A percentile compares a stretch with the other conserved stretches of the same genome.
phyloP scores from a whole-genome alignment of 2,888 invertebrate species.

The Unio pictorum region DNA sequence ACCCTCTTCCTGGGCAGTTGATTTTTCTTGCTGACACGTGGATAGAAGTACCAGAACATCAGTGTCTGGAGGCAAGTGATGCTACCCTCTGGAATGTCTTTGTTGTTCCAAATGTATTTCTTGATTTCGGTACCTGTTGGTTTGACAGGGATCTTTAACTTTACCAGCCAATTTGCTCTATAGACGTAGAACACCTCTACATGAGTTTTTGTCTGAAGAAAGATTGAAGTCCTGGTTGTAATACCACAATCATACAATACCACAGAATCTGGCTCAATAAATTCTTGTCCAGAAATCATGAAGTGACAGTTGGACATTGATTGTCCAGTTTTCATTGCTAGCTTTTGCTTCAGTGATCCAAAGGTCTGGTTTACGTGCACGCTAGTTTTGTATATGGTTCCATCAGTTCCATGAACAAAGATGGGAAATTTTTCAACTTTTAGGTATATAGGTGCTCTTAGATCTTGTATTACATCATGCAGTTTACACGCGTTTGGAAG shows the following conservation, averaged over 20 bases:
- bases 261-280: constrained; percentile 32
- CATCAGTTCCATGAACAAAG: constrained; percentile 53
- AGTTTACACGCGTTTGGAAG: constrained; percentile 44
- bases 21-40: constrained; percentile 27
- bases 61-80: constrained; percentile 57
- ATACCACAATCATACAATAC: constrained; percentile 50
- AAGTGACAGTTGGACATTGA: constrained; percentile 44
- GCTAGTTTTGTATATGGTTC: constrained; percentile 57
- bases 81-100: constrained; percentile 50
- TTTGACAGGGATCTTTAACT: constrained; percentile 43
- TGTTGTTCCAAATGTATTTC: constrained; percentile 46
- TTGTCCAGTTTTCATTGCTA: constrained; percentile 55
- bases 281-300: constrained; percentile 50
- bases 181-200: constrained; percentile 46
- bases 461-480: constrained; percentile 46
- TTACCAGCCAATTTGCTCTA: constrained; percentile 48
- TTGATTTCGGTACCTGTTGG: constrained; percentile 47
- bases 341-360: constrained; percentile 46
- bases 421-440: constrained; percentile 57
- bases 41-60: constrained; percentile 55
- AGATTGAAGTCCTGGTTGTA: constrained; percentile 52
- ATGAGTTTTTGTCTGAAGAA: constrained; percentile 37
- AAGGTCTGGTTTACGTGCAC: constrained; percentile 46
- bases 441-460: constrained; percentile 42
- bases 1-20: constrained; percentile 13